phyloP scores from a whole-genome alignment of 1,140 invertebrate genomes.

The Heterodera carotae region DNA sequence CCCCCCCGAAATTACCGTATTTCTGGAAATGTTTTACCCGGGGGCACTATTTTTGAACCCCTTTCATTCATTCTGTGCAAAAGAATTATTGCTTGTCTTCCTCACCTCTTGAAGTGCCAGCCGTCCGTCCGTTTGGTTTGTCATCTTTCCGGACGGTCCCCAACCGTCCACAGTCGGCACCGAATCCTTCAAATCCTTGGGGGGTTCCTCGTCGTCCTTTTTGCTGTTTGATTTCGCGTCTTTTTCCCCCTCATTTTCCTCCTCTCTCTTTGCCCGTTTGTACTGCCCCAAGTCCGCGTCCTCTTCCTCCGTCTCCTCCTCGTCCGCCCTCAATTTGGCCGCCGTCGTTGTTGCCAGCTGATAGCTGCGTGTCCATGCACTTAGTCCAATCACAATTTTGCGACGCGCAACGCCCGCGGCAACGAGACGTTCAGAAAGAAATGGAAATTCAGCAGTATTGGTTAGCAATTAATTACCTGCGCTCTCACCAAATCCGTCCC shows the following conservation, averaged over 20 bases:
- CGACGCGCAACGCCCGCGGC: slow-evolving; percentile 20
- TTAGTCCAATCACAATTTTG: slow-evolving; percentile 25
- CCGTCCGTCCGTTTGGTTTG: slow-evolving; percentile 19
- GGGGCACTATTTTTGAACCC: too few species aligned
- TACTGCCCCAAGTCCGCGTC: background rate
- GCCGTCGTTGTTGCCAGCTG: background rate
- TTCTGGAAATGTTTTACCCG: too few species aligned
- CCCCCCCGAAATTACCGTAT: too few species aligned
- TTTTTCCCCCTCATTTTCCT: slow-evolving; percentile 4
- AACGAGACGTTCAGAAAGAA: slow-evolving; percentile 15
- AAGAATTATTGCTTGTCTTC: background rate
- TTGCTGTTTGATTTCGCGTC: background rate
- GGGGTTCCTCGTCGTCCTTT: too few species aligned
- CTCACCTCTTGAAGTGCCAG: slow-evolving; percentile 34
- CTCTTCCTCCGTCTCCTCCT: background rate
- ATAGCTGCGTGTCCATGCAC: slow-evolving; percentile 20
- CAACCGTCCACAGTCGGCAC: slow-evolving; percentile 1
- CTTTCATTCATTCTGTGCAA: too few species aligned
- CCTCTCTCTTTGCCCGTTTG: background rate
- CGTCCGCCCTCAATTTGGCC: background rate
- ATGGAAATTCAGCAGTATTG: background rate
- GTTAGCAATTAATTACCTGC: slow-evolving; percentile 5
- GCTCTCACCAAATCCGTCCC: slow-evolving; percentile 1
- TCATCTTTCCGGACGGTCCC: slow-evolving; percentile 3
- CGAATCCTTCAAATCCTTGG: background rate